Conservation (phyloP, 1,140 invertebrate species). For the Pseudomyrmex dendroicus region DNA sequence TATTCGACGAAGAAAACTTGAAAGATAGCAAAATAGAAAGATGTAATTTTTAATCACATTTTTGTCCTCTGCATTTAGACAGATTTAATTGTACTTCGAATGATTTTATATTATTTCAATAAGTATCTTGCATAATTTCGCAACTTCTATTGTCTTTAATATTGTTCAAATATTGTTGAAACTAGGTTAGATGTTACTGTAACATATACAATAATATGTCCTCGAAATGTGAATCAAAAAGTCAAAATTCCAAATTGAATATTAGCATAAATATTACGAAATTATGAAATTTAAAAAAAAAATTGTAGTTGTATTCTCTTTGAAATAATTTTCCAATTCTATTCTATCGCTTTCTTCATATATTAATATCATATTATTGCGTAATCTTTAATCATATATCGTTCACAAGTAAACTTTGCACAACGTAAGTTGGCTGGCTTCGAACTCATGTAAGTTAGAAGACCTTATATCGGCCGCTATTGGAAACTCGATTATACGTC, state of each 20-base stretch:
- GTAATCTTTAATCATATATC: constrained; percentile 40
- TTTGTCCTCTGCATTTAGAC: too few species aligned
- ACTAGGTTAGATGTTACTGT: neutral
- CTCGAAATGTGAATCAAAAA: neutral
- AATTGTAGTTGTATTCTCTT: neutral
- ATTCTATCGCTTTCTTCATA: neutral
- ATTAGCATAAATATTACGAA: neutral
- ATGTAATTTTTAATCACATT: too few species aligned
- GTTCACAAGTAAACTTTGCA: constrained; percentile 73
- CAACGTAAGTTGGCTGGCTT: constrained; percentile 78
- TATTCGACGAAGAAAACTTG: too few species aligned
- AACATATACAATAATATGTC: neutral
- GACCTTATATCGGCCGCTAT: constrained; percentile 80
- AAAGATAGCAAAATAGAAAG: too few species aligned
- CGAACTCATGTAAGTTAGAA: constrained; percentile 79
- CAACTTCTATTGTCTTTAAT: neutral
- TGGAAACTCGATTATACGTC: constrained; percentile 76
- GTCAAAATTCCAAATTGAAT: constrained; percentile 3
- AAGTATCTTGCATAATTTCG: neutral
- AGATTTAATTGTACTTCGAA: neutral
- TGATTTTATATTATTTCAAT: neutral
- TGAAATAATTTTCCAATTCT: neutral
- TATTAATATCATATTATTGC: constrained; percentile 23
- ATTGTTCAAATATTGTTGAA: constrained; percentile 6
- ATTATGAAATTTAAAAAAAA: neutral